Evolutionary conservation across 2,797 vertebrate species (phyloP), one percentile per base, ranked within the genome.

Genomic region (Molossus molossus): DNA sequence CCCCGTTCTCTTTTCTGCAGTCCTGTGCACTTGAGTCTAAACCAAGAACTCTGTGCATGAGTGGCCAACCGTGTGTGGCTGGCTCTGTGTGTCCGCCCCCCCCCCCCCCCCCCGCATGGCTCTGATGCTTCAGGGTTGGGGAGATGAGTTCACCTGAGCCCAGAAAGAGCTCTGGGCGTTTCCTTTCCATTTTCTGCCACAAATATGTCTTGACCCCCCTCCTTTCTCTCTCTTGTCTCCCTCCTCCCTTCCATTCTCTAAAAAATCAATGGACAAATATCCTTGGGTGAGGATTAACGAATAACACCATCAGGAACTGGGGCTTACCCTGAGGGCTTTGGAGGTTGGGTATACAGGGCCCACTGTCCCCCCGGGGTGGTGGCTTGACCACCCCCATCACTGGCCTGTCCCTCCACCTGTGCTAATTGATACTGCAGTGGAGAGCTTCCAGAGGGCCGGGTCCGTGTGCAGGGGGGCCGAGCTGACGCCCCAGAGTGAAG

Each of bases 151-250:
- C 8, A 29, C 1, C 7, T 48, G 14, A 21, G 25, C 3, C 50
- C 70, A 45, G 7, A n/a, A 82, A 84, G 18, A 70, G 25, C 27
- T 67, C 15, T 2, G 33, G 14, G 73, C 25, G 12, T 15, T 29
- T 91, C 23, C 40, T 82, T 88, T 64, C 53, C 29, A 27, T 79
- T 94, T 88, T 90, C 50, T 92, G 27, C 29, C 37, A 60, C 37
- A 60, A 79, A 57, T 64, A 48, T 25, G 12, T 55, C 50, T 90
- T n/a, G 9, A n/a, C 48, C 15, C 6, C 6, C 29, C 18, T 7
- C 18, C 10, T 33, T 33, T 40, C 20, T 6, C 11, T 20, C 1
- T 40, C 25, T 11, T 11, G 65, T 69, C 48, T 40, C 57, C n/a
- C 40, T 5, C 17, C 9, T 27, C 57, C 45, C 15, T 5, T 25